These are phyloP conservation scores for Clamator glandarius DNA, from an alignment of 2,797 vertebrate genomes.

Conservation along the genomic window DNA sequence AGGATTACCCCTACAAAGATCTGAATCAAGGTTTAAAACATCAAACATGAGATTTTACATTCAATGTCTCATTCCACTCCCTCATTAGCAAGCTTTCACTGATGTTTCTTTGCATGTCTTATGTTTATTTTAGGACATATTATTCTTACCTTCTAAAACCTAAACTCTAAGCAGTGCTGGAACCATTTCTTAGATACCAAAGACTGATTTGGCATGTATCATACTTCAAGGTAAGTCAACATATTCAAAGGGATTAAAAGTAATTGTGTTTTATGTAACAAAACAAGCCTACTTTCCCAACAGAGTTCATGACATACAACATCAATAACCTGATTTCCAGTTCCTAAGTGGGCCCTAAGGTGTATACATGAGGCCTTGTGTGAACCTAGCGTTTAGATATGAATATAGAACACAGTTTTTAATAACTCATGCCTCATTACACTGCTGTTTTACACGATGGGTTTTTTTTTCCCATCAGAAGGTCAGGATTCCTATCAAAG, in stretches of 20 bases:
- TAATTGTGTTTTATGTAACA: slow-evolving; percentile 6
- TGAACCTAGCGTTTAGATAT: neutral
- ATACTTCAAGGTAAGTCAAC: neutral
- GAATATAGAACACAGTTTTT: neutral
- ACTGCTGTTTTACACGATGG: neutral
- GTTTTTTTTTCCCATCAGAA: neutral
- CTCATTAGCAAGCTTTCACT: slow-evolving; percentile 14
- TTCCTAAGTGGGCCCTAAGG: neutral
- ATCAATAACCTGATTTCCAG: neutral
- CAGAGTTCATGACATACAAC: neutral
- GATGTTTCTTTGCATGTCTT: neutral
- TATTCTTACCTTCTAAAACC: slow-evolving; percentile 31
- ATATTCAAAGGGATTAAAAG: neutral
- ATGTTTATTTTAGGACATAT: slow-evolving; percentile 33
- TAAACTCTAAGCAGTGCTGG: slow-evolving; percentile 6
- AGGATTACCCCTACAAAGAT: neutral
- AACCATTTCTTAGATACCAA: slow-evolving; percentile 23
- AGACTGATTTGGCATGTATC: neutral
- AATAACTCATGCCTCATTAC: neutral
- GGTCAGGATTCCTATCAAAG: neutral
- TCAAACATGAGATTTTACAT: neutral
- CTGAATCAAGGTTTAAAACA: slow-evolving; percentile 2
- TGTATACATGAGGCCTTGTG: neutral
- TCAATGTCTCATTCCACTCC: neutral
- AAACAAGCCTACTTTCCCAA: neutral